Evolutionary conservation across 2,113 vertebrate genomes (phyloP), one percentile per base, ranked within the genome.

Genomic region (Progne subis): DNA sequence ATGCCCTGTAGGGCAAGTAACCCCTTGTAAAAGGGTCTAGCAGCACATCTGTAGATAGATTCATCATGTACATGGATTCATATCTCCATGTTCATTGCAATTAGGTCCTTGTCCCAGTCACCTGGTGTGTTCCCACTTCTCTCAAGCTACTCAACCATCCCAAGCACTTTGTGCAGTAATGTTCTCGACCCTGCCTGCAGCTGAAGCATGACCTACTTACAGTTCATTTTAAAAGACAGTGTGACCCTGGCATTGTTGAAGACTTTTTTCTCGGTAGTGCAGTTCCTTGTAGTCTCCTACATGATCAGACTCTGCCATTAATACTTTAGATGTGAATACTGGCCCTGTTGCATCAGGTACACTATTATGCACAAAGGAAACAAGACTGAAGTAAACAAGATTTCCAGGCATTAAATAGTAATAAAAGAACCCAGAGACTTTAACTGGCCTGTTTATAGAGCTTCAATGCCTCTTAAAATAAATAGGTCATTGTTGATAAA

Each of bases 371-470:
- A 95, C 82, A 95, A 94, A 97, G 75, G 84, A 95, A 96, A 95
- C 91, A 97, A 90, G 82, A 91, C 3, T 86, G 92, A 96, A 93
- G 93, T 97, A 96, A 97, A 96, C 90, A 97, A 95, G 93, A 74
- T 94, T 95, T 90, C 50, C 64, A 95, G 31, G 34, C 93, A 96
- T 95, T 92, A 96, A 96, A 96, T 94, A 95, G 93, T 94, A 94
- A 97, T 91, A 96, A 87, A 95, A 95, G 85, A 94, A 92, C 59
- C 52, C 55, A 77, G 93, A 92, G 78, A 89, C n/a, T 94, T 94
- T 80, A 95, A 88, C 63, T 82, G 90, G 50, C 64, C 85, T 90
- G 93, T 94, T 90, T 81, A 92, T 21, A 88, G 75, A 92, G 92
- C 79, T 90, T 94, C 68, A 52, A 46, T 81, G 82, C 32, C 47